Evolutionary conservation across 2,888 invertebrate species (phyloP).

Genomic region (Muschampia plurimacula): DNA sequence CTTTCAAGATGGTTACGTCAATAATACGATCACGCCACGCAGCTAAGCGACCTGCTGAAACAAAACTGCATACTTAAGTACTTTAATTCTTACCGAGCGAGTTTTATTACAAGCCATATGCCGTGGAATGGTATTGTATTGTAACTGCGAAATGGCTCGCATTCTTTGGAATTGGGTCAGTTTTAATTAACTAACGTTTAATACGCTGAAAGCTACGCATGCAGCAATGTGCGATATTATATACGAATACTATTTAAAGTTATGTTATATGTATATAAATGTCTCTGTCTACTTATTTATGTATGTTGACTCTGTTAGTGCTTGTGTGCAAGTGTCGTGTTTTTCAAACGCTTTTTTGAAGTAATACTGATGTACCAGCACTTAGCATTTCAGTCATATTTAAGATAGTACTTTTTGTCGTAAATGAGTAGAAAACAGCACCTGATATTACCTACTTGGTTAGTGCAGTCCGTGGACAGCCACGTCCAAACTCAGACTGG

Average conservation of each 20-base stretch:
- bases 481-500: too few species aligned
- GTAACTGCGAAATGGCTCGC: slow-evolving; percentile 5
- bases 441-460: too few species aligned
- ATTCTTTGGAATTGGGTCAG: slow-evolving; percentile 7
- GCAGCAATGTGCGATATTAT: slow-evolving; percentile 1
- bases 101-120: slow-evolving; percentile 11
- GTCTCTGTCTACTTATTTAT: not conserved
- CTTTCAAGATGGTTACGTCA: too few species aligned
- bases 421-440: too few species aligned
- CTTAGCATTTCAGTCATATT: too few species aligned
- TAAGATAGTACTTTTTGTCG: too few species aligned
- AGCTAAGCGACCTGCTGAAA: not conserved
- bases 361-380: too few species aligned
- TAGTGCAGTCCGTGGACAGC: too few species aligned
- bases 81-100: not conserved
- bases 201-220: slow-evolving; percentile 5
- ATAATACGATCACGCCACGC: too few species aligned
- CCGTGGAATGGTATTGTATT: slow-evolving; percentile 10
- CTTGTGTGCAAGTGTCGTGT: too few species aligned
- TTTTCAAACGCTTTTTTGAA: too few species aligned
- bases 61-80: not conserved
- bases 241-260: not conserved
- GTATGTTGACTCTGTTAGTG: too few species aligned
- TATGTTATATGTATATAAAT: not conserved
- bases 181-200: slow-evolving; percentile 16